Percentiles rank a stretch among this genome's conserved stretches.
Evolutionary conservation across 2,888 invertebrate species (phyloP).

Genomic region (Pseudanteris insignis): DNA sequence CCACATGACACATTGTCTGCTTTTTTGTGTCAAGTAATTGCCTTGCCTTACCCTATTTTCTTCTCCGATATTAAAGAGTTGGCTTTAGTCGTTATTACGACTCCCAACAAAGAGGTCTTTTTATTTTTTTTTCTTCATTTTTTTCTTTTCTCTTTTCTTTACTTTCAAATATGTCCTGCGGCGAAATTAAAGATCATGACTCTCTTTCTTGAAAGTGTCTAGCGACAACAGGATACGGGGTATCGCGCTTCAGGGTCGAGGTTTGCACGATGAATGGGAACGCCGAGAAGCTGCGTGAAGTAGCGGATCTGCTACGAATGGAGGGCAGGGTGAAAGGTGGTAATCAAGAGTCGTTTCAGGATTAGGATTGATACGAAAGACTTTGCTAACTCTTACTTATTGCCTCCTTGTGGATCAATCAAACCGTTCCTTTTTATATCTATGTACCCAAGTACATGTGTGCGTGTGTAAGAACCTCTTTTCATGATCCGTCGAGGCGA

Average conservation of each 20-base stretch:
- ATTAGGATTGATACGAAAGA: constrained; percentile 34
- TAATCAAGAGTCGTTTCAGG: constrained; percentile 43
- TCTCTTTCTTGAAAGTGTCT: constrained; percentile 36
- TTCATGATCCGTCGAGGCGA: not conserved
- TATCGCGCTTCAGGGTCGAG: constrained; percentile 17
- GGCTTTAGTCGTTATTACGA: constrained; percentile 25
- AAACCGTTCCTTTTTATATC: constrained; percentile 8
- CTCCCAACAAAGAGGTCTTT: constrained; percentile 27
- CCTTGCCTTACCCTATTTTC: constrained; percentile 24
- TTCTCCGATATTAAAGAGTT: constrained; percentile 27
- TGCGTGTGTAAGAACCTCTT: constrained; percentile 1
- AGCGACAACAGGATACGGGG: constrained; percentile 28
- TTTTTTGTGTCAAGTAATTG: constrained; percentile 17
- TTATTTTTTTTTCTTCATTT: constrained; percentile 21
- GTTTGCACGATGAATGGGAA: constrained; percentile 28
- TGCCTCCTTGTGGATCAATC: constrained; percentile 20
- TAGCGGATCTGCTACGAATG: constrained; percentile 16
- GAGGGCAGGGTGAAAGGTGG: constrained; percentile 21
- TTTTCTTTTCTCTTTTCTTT: constrained; percentile 14
- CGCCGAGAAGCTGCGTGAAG: constrained; percentile 25
- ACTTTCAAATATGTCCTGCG: constrained; percentile 33
- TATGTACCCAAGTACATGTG: not conserved
- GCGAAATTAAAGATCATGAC: constrained; percentile 50
- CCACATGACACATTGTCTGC: constrained; percentile 5
- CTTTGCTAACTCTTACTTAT: constrained; percentile 27